Percentiles rank a stretch among this genome's conserved stretches.
Evolutionary conservation across 1,140 invertebrate species (phyloP).

Genomic region (Orussus abietinus): DNA sequence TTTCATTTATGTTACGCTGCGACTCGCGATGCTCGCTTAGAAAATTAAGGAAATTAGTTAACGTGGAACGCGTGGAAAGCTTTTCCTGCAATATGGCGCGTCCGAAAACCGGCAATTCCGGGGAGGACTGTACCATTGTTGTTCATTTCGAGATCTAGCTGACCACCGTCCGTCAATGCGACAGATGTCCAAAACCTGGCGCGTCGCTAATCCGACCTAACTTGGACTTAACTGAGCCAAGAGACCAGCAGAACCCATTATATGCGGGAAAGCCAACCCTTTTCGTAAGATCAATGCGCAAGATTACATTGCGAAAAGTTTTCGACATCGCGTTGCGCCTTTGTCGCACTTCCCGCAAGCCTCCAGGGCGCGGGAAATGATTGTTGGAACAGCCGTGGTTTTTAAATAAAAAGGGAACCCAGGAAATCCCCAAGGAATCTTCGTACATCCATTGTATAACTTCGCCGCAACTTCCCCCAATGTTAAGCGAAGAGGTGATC

Average conservation of each 20-base stretch:
- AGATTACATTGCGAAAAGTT: conserved; percentile 53
- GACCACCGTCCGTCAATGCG: conserved; percentile 48
- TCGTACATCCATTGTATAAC: too few species aligned
- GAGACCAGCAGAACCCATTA: conserved; percentile 46
- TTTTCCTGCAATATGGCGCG: too few species aligned
- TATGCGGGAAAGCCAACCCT: conserved; percentile 43
- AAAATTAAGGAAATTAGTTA: too few species aligned
- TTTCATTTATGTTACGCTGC: too few species aligned
- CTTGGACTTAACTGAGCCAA: conserved; percentile 40
- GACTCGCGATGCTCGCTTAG: too few species aligned
- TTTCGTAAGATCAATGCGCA: conserved; percentile 46
- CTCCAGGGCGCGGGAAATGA: too few species aligned
- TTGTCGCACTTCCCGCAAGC: conserved; percentile 23
- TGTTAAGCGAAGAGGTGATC: too few species aligned
- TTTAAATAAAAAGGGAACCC: too few species aligned
- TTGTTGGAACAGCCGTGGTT: too few species aligned
- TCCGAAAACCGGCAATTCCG: conserved; percentile 19
- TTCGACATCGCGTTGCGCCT: conserved; percentile 26
- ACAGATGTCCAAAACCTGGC: conserved; percentile 46
- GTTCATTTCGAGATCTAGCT: conserved; percentile 47
- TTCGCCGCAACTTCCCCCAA: too few species aligned
- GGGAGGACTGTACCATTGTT: conserved; percentile 36
- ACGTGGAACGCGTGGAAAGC: too few species aligned
- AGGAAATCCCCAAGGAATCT: too few species aligned
- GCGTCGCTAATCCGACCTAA: conserved; percentile 48